These are phyloP conservation scores for Lepeophtheirus nordmannii DNA, from an alignment of 2,888 invertebrate genomes.

Conservation along the genomic window DNA sequence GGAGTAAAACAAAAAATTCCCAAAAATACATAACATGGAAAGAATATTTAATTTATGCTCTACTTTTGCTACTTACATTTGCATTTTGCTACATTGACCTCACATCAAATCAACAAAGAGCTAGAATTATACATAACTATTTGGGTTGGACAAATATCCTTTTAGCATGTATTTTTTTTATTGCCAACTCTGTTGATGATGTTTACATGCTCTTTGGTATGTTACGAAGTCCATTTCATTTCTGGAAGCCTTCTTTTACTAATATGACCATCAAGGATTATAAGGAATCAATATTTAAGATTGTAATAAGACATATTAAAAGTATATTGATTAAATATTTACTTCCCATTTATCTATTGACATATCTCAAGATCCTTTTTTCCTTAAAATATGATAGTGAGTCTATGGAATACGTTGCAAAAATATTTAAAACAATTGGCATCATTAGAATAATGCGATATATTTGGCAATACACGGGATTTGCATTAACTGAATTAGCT, in stretches of 20 bases:
- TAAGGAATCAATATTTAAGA: neutral
- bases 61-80: neutral
- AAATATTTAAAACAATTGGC: neutral
- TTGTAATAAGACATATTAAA: neutral
- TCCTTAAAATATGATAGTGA: too few relatives aligned
- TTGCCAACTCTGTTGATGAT: neutral
- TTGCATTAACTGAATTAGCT: neutral
- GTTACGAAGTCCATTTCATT: conserved; percentile 6
- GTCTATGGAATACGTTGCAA: too few relatives aligned
- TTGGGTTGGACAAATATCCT: too few relatives aligned
- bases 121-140: too few relatives aligned
- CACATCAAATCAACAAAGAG: too few relatives aligned
- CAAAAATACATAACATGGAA: neutral
- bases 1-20: too few relatives aligned
- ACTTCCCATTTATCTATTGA: neutral
- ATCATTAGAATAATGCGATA: conserved; percentile 7
- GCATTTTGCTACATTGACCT: neutral
- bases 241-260: neutral
- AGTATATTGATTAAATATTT: neutral
- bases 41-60: neutral
- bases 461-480: conserved; percentile 16
- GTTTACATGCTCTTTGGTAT: conserved; percentile 2
- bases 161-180: neutral
- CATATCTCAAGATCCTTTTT: neutral
- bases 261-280: neutral